Evolutionary conservation across 37 sponge, comb jelly and placozoan species (phyloP).

Genomic region (Amphimedon queenslandica): DNA sequence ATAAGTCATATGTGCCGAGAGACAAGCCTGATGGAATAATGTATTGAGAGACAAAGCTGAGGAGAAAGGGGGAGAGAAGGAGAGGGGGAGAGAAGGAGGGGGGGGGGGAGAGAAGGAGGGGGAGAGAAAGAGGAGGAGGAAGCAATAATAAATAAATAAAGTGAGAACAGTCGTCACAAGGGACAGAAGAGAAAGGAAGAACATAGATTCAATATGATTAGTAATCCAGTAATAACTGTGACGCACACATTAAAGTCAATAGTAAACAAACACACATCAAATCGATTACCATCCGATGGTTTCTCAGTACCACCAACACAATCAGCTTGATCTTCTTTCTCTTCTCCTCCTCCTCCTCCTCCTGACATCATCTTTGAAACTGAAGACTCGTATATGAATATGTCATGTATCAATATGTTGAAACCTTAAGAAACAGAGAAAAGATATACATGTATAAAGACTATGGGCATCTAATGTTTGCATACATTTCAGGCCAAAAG

Average conservation of each 20-base stretch:
- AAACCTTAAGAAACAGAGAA: background rate
- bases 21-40: background rate
- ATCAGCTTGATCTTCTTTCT: background rate
- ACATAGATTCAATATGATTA: background rate
- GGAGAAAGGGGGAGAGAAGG: background rate
- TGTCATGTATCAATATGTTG: background rate
- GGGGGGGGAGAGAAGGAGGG: conserved; percentile 8
- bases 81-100: background rate
- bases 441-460: background rate
- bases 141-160: background rate
- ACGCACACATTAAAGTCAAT: too few species aligned
- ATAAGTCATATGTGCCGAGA: background rate
- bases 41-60: background rate
- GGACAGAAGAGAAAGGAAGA: background rate
- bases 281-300: background rate
- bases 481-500: background rate
- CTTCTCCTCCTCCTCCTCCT: background rate
- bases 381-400: conserved; percentile 38
- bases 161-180: too few species aligned
- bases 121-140: conserved; percentile 1
- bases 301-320: background rate
- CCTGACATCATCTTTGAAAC: background rate
- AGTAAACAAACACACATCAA: too few species aligned
- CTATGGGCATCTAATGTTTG: background rate
- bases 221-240: background rate